Evolutionary conservation across 53 echinoderm and acorn worm genomes (phyloP).

Genomic region (Echinometra lucunter): DNA sequence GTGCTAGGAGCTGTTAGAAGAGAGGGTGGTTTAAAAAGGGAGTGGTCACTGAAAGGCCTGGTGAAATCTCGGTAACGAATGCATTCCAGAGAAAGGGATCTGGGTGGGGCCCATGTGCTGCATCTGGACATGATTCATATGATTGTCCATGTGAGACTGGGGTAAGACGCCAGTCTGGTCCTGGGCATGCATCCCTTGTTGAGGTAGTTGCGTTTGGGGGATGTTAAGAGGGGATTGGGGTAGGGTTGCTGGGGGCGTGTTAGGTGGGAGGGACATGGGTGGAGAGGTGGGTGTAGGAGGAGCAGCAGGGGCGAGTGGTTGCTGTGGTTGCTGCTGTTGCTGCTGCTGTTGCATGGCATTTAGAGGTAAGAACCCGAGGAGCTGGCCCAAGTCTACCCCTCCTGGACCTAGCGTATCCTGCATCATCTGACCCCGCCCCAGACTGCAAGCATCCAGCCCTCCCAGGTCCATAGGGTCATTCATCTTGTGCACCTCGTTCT

Average conservation of each 20-base stretch:
- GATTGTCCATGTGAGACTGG: slow-evolving; percentile 76
- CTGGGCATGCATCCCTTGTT: slow-evolving; percentile 71
- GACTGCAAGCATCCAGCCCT: slow-evolving; percentile 67
- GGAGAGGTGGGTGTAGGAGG: slow-evolving; percentile 78
- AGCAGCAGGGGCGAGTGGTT: slow-evolving; percentile 66
- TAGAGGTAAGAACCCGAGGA: slow-evolving; percentile 86
- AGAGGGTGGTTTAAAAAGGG: not conserved
- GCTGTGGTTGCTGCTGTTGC: slow-evolving; percentile 54
- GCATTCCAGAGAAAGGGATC: slow-evolving; percentile 82
- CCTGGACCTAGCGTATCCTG: slow-evolving; percentile 79
- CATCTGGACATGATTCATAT: slow-evolving; percentile 78
- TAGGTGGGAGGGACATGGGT: slow-evolving; percentile 75
- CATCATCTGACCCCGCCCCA: slow-evolving; percentile 78
- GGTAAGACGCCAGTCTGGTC: slow-evolving; percentile 75
- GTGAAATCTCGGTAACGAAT: slow-evolving; percentile 94
- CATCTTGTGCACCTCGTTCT: slow-evolving; percentile 76
- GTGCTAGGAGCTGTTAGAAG: not conserved
- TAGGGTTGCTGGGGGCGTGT: slow-evolving; percentile 80
- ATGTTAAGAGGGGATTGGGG: slow-evolving; percentile 83
- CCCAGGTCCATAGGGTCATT: slow-evolving; percentile 81
- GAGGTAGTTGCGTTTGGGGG: slow-evolving; percentile 86
- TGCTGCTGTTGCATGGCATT: slow-evolving; percentile 73
- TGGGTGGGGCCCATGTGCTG: slow-evolving; percentile 78
- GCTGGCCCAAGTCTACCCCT: slow-evolving; percentile 93
- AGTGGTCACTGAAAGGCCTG: slow-evolving; percentile 95